Evolutionary conservation across 2,888 invertebrate species (phyloP).

Genomic region (Heliconius sara): DNA sequence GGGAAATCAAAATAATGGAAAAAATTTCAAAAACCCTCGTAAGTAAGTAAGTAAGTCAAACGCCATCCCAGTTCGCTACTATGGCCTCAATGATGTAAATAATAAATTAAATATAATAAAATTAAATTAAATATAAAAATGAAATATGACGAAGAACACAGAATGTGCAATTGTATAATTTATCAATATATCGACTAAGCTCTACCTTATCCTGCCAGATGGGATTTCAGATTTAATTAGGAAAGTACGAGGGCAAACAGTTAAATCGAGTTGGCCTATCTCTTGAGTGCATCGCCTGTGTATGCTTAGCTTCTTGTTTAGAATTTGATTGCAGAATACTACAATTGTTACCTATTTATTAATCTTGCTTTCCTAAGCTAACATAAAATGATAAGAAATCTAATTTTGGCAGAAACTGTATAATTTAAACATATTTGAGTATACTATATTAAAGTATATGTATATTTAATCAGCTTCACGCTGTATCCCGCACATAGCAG

Average conservation of each 20-base stretch:
- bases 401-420: neutral
- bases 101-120: too few relatives aligned
- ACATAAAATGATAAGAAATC: too few relatives aligned
- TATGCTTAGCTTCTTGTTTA: conserved; percentile 27
- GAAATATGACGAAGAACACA: neutral
- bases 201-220: conserved; percentile 62
- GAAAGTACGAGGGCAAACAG: conserved; percentile 53
- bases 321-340: conserved; percentile 14
- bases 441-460: too few relatives aligned
- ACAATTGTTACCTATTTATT: neutral
- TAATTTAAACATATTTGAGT: too few relatives aligned
- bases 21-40: too few relatives aligned
- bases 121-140: too few relatives aligned
- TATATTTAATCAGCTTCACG: too few relatives aligned
- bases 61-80: too few relatives aligned
- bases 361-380: neutral
- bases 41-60: too few relatives aligned
- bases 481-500: too few relatives aligned
- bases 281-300: conserved; percentile 46
- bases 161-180: conserved; percentile 20
- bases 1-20: too few relatives aligned
- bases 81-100: too few relatives aligned
- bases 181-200: conserved; percentile 51
- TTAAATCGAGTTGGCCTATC: conserved; percentile 40
- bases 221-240: conserved; percentile 63